phyloP scores from a whole-genome alignment of 1,140 invertebrate genomes.

The Trachymyrmex cornetzi region DNA sequence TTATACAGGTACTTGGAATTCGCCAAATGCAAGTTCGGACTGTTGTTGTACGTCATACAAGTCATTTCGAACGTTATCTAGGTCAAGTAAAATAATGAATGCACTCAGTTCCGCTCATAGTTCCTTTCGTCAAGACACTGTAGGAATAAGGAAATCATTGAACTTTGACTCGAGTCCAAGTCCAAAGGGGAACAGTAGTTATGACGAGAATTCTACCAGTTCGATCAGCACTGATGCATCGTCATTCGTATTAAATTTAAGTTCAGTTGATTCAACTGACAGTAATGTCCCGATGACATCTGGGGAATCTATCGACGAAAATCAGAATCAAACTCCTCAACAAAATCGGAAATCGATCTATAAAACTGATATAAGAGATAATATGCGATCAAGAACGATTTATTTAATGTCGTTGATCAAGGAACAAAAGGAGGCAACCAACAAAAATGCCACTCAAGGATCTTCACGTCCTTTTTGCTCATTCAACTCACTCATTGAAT shows the following conservation, averaged over 20 bases:
- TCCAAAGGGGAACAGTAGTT: constrained; percentile 43
- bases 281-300: constrained; percentile 71
- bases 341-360: constrained; percentile 74
- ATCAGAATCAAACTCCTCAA: constrained; percentile 83
- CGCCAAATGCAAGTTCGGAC: constrained; percentile 66
- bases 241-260: constrained; percentile 70
- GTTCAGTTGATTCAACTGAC: constrained; percentile 72
- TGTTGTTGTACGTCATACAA: constrained; percentile 57
- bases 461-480: background rate
- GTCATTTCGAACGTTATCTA: constrained; percentile 67
- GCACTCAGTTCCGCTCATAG: constrained; percentile 77
- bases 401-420: constrained; percentile 73
- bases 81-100: constrained; percentile 83
- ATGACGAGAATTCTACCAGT: background rate
- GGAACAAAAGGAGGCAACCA: constrained; percentile 73
- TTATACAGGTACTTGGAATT: constrained; percentile 58
- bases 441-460: constrained; percentile 71
- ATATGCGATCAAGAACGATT: constrained; percentile 26
- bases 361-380: constrained; percentile 68
- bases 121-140: constrained; percentile 67
- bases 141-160: constrained; percentile 80
- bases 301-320: constrained; percentile 81
- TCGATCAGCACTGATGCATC: constrained; percentile 69
- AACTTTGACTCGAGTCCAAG: constrained; percentile 81
- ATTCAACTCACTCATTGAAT: background rate